Percentiles rank a stretch among this genome's conserved stretches.
phyloP scores from a whole-genome alignment of 2,797 vertebrate genomes.

The Lophius americanus region DNA sequence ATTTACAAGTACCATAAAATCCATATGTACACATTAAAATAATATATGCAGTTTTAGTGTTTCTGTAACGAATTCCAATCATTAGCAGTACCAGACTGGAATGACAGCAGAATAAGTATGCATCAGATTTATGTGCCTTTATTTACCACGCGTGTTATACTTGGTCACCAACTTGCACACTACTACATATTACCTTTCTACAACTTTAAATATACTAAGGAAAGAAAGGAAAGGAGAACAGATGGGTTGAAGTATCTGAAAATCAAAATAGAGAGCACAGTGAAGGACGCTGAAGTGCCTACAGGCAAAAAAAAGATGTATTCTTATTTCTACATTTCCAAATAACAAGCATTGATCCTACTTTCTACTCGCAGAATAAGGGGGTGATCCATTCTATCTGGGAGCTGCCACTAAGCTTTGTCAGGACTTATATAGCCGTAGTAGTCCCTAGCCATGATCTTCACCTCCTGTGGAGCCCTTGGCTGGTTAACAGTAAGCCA shows the following conservation, averaged over 20 bases:
- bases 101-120: not conserved
- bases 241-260: not conserved
- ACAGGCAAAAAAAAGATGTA: conserved; percentile 28
- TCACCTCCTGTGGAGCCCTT: conserved; percentile 57
- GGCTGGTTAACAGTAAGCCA: conserved; percentile 45
- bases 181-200: not conserved
- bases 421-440: conserved; percentile 39
- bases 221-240: conserved; percentile 7
- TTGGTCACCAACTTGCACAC: too few species aligned
- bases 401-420: conserved; percentile 44
- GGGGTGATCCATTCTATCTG: conserved; percentile 43
- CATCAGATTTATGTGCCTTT: not conserved
- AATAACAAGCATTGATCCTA: conserved; percentile 39
- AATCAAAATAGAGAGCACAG: conserved; percentile 9
- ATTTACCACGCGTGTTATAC: not conserved
- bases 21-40: too few species aligned
- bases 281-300: conserved; percentile 7
- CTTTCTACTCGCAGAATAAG: conserved; percentile 40
- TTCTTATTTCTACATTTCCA: conserved; percentile 24
- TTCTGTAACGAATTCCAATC: not conserved
- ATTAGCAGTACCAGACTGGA: not conserved
- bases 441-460: conserved; percentile 51
- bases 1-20: too few species aligned
- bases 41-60: not conserved
- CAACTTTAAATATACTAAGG: conserved; percentile 18